Conservation (phyloP, 2,113 vertebrate species). For the Chrysochloris asiatica region DNA sequence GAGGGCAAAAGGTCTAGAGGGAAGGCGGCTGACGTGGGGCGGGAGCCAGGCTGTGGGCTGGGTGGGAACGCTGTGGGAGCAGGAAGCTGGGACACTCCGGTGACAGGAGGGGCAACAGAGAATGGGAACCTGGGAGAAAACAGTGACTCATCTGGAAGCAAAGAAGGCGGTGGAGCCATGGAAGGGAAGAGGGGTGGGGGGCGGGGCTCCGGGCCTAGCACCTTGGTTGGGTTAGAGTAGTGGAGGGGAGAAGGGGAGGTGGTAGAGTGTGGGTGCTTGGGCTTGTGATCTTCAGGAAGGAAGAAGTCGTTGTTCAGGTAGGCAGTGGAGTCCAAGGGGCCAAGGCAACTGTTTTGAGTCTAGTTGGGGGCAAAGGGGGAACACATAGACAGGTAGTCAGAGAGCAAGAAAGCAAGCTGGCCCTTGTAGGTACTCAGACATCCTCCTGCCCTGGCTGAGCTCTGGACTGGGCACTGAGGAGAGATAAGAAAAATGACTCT, state of each 20-base stretch:
- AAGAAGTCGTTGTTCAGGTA: constrained; percentile 78
- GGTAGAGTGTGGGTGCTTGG: constrained; percentile 63
- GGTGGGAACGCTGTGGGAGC: constrained; percentile 79
- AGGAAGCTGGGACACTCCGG: constrained; percentile 39
- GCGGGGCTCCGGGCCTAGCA: constrained; percentile 56
- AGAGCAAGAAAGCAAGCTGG: not conserved
- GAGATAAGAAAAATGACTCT: not conserved
- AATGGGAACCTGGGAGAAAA: constrained; percentile 78
- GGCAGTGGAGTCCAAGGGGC: constrained; percentile 70
- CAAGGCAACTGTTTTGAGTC: constrained; percentile 71
- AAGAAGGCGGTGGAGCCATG: not conserved
- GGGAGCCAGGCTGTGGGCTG: constrained; percentile 26
- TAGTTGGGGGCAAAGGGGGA: constrained; percentile 51
- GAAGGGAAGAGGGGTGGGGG: constrained; percentile 27
- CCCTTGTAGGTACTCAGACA: not conserved
- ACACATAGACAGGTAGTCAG: not conserved
- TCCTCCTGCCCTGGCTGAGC: not conserved
- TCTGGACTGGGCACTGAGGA: not conserved
- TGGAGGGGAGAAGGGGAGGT: constrained; percentile 48
- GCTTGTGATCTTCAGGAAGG: constrained; percentile 71
- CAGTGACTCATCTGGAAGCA: not conserved
- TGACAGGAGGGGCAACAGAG: not conserved
- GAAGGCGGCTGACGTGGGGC: constrained; percentile 71
- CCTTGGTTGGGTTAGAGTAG: not conserved
- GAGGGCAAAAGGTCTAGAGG: constrained; percentile 65